A percentile compares a stretch with the other conserved stretches of the same genome.
phyloP scores from a whole-genome alignment of 2,797 vertebrate species.

The Aphelocoma californica region DNA sequence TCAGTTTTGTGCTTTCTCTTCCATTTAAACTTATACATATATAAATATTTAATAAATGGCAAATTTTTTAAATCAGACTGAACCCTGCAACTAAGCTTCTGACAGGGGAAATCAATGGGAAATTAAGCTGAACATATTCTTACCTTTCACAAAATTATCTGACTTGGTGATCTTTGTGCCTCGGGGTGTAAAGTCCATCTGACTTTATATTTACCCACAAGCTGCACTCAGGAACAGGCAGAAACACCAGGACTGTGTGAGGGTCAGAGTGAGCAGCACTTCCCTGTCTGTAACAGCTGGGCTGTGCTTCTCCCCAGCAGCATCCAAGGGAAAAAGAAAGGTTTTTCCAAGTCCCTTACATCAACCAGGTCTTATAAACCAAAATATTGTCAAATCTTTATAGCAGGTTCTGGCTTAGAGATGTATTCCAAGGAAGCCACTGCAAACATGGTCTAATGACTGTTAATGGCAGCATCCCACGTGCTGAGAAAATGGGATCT shows the following conservation, averaged over 20 bases:
- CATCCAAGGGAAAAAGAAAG: background rate
- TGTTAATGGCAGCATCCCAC: fast-evolving
- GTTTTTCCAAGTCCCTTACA: background rate
- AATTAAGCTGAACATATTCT: fast-evolving
- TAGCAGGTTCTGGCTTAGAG: background rate
- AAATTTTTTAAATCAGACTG: background rate
- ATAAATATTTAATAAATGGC: background rate
- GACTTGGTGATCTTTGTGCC: background rate
- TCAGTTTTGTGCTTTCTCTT: background rate
- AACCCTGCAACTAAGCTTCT: background rate
- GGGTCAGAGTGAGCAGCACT: background rate
- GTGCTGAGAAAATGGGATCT: background rate
- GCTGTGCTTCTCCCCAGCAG: background rate
- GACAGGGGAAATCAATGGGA: background rate
- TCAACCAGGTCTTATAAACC: background rate
- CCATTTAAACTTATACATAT: background rate
- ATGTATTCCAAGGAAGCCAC: background rate
- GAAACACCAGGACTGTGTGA: background rate
- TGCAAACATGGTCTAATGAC: fast-evolving
- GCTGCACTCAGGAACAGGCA: background rate
- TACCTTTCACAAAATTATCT: background rate
- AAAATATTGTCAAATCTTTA: background rate
- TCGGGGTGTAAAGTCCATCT: background rate
- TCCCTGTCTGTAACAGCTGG: background rate
- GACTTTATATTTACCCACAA: background rate